Evolutionary conservation across 2,113 vertebrate species (phyloP).

Genomic region (Passer montanus): DNA sequence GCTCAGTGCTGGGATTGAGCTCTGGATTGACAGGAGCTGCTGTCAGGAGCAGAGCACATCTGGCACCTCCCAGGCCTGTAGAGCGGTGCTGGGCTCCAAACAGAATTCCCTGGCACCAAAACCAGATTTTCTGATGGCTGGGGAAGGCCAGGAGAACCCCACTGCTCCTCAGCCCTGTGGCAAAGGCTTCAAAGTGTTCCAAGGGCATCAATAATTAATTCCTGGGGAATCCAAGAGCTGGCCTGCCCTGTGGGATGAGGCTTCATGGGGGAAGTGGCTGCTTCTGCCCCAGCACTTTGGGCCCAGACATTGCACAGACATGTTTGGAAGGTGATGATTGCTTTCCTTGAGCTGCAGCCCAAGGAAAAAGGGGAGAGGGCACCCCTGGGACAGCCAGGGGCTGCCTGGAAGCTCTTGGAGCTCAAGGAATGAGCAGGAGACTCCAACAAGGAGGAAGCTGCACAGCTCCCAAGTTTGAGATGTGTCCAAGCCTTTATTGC

Average conservation of each 20-base stretch:
- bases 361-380: background rate
- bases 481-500: background rate
- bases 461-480: background rate
- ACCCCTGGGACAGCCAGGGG: background rate
- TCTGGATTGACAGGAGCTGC: background rate
- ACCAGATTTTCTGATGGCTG: conserved; percentile 2
- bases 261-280: background rate
- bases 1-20: background rate
- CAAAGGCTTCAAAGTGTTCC: background rate
- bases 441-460: background rate
- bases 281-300: background rate
- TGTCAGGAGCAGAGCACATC: background rate
- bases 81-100: background rate
- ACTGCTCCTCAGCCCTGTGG: background rate
- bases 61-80: background rate
- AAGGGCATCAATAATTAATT: background rate
- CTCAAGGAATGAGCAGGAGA: background rate
- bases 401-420: background rate
- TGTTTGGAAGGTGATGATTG: background rate
- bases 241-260: background rate
- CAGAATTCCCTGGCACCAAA: background rate
- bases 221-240: background rate
- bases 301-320: background rate
- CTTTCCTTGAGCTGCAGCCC: background rate
- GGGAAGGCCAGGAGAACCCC: background rate